Percentiles rank a stretch among this genome's conserved stretches.
phyloP scores from a whole-genome alignment of 2,113 vertebrate genomes.

The Trinectes maculatus region DNA sequence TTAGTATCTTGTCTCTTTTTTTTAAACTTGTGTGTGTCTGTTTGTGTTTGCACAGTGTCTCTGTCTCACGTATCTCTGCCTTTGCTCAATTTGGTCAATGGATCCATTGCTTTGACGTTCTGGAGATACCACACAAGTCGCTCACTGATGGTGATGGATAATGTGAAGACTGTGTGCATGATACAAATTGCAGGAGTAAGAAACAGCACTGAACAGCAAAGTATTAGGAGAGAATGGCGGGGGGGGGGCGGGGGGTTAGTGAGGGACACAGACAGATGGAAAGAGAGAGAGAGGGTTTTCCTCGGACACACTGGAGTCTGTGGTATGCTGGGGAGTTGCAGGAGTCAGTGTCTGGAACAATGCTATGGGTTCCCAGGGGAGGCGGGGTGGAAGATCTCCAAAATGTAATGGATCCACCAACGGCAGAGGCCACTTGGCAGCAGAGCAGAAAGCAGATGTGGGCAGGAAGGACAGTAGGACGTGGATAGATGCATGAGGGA shows the following conservation, averaged over 20 bases:
- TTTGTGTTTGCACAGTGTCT: not conserved
- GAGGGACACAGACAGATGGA: constrained; percentile 68
- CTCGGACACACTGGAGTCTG: constrained; percentile 52
- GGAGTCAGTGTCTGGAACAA: constrained; percentile 43
- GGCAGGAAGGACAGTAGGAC: constrained; percentile 23
- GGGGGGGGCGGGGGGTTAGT: constrained; percentile 35
- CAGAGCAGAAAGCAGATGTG: constrained; percentile 47
- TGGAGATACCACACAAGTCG: constrained; percentile 33
- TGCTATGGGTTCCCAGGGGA: constrained; percentile 61
- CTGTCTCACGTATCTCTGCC: constrained; percentile 28
- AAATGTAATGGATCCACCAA: constrained; percentile 59
- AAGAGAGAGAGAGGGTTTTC: constrained; percentile 49
- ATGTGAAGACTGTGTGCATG: constrained; percentile 11
- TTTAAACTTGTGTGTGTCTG: not conserved
- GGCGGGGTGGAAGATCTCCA: constrained; percentile 54
- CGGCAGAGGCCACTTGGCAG: constrained; percentile 45
- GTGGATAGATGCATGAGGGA: constrained; percentile 43
- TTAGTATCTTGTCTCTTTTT: constrained; percentile 61
- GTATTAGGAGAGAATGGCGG: constrained; percentile 1
- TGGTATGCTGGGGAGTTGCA: constrained; percentile 68
- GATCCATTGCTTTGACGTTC: constrained; percentile 52
- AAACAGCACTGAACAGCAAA: not conserved
- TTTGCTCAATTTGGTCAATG: constrained; percentile 37
- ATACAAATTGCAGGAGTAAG: constrained; percentile 45
- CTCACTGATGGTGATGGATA: constrained; percentile 55